Evolutionary conservation across 2,113 vertebrate species (phyloP).

Genomic region (Trinectes maculatus): DNA sequence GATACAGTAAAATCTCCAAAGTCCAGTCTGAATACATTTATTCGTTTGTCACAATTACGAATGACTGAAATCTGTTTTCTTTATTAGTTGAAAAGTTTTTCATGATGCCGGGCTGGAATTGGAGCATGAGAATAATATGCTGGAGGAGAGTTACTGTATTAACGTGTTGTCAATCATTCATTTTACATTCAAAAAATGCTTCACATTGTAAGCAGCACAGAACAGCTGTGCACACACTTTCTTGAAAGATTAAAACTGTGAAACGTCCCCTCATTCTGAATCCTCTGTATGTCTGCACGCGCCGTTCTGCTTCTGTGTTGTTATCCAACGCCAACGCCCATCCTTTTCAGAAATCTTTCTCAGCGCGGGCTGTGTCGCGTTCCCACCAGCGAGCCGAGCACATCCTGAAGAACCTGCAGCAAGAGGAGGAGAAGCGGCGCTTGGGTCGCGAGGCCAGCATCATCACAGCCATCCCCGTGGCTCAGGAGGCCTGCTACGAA

Average conservation of each 20-base stretch:
- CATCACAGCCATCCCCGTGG: conserved; percentile 96
- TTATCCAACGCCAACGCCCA: not conserved
- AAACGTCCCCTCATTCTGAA: conserved; percentile 20
- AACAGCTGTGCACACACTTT: conserved; percentile 43
- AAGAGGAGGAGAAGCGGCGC: conserved; percentile 96
- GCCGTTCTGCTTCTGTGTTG: conserved; percentile 3
- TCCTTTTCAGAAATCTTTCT: conserved; percentile 92
- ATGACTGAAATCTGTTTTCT: conserved; percentile 35
- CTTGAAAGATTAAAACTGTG: conserved; percentile 21
- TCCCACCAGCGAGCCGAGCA: conserved; percentile 98
- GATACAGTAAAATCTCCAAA: conserved; percentile 76
- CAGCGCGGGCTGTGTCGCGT: conserved; percentile 94
- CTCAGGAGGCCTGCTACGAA: conserved; percentile 97
- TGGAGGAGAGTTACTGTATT: conserved; percentile 76
- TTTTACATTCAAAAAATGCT: conserved; percentile 45
- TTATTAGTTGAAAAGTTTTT: conserved; percentile 29
- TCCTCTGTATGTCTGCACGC: conserved; percentile 8
- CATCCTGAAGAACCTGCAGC: conserved; percentile 98
- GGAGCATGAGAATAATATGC: conserved; percentile 51
- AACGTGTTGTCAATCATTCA: conserved; percentile 58
- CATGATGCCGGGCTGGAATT: conserved; percentile 37
- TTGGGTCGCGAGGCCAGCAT: conserved; percentile 97
- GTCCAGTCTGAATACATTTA: conserved; percentile 51
- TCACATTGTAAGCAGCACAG: conserved; percentile 40
- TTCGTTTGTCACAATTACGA: conserved; percentile 39